Percentiles rank a stretch among this genome's conserved stretches.
Conservation (phyloP, 2,888 invertebrate genomes). For the Hypercompe scribonia region DNA sequence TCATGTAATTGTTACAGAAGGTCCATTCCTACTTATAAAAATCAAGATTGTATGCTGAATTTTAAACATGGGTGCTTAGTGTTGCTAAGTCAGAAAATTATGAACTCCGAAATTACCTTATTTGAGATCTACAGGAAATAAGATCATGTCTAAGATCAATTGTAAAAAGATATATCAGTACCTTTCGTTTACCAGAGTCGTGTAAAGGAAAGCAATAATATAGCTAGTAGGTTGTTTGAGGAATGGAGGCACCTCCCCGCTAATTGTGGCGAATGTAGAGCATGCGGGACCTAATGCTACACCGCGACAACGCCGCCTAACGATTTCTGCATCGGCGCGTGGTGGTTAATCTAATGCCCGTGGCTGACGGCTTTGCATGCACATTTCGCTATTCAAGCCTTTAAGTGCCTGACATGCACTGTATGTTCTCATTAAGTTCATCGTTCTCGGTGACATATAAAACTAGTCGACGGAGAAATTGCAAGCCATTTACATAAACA, state of each 20-base stretch:
- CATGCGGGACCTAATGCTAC: slow-evolving; percentile 78
- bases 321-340: slow-evolving; percentile 47
- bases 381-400: slow-evolving; percentile 58
- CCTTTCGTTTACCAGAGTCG: slow-evolving; percentile 18
- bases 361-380: slow-evolving; percentile 57
- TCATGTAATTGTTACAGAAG: neutral
- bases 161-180: neutral
- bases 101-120: neutral
- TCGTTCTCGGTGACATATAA: slow-evolving; percentile 58
- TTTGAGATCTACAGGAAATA: neutral
- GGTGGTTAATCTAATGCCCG: slow-evolving; percentile 62
- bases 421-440: slow-evolving; percentile 52
- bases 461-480: slow-evolving; percentile 30
- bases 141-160: neutral
- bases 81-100: neutral
- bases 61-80: neutral
- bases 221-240: slow-evolving; percentile 38
- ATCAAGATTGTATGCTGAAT: neutral
- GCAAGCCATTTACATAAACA: neutral
- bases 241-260: slow-evolving; percentile 52
- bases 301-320: slow-evolving; percentile 52
- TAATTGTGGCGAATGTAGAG: slow-evolving; percentile 71
- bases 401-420: slow-evolving; percentile 62
- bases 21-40: no score
- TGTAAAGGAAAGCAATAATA: slow-evolving; percentile 35